Evolutionary conservation across 2,797 vertebrate species (phyloP).

Genomic region (Staurois parvus): DNA sequence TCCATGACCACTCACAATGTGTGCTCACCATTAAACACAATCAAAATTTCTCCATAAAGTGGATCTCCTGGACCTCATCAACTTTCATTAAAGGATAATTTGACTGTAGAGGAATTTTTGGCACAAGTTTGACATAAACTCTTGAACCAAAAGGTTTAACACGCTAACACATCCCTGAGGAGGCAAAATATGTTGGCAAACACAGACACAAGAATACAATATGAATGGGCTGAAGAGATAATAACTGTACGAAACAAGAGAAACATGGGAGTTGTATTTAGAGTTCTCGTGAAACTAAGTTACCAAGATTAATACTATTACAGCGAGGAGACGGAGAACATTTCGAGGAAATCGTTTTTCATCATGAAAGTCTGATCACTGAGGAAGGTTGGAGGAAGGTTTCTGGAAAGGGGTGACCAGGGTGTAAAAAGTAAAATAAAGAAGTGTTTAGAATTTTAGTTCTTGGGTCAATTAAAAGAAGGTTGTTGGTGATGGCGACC

Average conservation of each 20-base stretch:
- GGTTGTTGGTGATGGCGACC: too few relatives aligned
- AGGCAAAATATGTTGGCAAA: conserved; percentile 8
- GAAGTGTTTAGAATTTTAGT: too few relatives aligned
- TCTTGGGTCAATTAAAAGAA: too few relatives aligned
- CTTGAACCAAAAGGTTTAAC: conserved; percentile 23
- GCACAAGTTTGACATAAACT: conserved; percentile 14
- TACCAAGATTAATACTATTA: not conserved
- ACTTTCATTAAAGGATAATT: conserved; percentile 22
- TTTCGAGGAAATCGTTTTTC: not conserved
- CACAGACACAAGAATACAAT: not conserved
- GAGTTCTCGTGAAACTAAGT: not conserved
- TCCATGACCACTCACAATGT: too few relatives aligned
- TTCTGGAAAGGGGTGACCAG: too few relatives aligned
- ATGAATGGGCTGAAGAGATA: not conserved
- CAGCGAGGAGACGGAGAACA: not conserved
- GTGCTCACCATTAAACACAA: too few relatives aligned
- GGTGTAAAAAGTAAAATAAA: too few relatives aligned
- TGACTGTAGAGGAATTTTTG: conserved; percentile 24
- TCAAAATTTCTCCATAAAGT: too few relatives aligned
- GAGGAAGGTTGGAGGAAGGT: not conserved
- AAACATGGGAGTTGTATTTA: not conserved
- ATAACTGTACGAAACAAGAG: not conserved
- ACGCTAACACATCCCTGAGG: not conserved
- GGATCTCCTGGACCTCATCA: not conserved
- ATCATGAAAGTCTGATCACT: not conserved